These are phyloP conservation scores for Crepidodera aurea DNA, from an alignment of 2,888 invertebrate species.

Conservation along the genomic window DNA sequence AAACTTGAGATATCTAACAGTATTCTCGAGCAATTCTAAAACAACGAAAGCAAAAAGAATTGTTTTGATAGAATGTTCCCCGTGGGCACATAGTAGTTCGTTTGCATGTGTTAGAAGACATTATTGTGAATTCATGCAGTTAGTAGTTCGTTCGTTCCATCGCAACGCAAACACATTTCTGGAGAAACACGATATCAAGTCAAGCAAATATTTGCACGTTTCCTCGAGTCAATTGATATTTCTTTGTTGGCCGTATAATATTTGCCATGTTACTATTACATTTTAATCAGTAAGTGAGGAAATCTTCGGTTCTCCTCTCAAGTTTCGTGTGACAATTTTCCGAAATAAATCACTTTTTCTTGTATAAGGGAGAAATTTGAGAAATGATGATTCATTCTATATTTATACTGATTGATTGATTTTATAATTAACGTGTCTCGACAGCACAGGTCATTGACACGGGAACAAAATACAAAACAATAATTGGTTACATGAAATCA, in stretches of 20 bases:
- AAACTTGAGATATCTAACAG: background rate
- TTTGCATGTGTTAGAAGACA: constrained; percentile 20
- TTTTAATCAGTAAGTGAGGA: constrained; percentile 22
- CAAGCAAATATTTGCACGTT: constrained; percentile 36
- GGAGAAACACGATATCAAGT: constrained; percentile 34
- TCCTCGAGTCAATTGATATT: constrained; percentile 28
- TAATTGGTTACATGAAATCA: too few relatives aligned
- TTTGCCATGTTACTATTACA: constrained; percentile 29
- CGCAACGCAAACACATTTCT: constrained; percentile 35
- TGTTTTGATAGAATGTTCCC: constrained; percentile 17
- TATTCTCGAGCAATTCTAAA: constrained; percentile 4
- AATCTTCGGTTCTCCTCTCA: constrained; percentile 4
- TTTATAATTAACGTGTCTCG: too few relatives aligned
- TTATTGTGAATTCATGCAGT: constrained; percentile 20
- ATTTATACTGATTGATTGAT: too few relatives aligned
- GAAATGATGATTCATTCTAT: too few relatives aligned
- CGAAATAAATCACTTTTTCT: background rate
- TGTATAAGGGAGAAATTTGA: too few relatives aligned
- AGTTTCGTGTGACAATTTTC: constrained; percentile 9
- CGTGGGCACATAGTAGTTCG: constrained; percentile 14
- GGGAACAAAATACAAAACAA: too few relatives aligned
- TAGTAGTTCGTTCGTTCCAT: constrained; percentile 30
- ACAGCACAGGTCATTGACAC: too few relatives aligned
- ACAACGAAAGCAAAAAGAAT: constrained; percentile 14
- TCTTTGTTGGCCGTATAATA: constrained; percentile 31